Evolutionary conservation across 1,140 invertebrate species (phyloP).

Genomic region (Pseudomyrmex sp.): DNA sequence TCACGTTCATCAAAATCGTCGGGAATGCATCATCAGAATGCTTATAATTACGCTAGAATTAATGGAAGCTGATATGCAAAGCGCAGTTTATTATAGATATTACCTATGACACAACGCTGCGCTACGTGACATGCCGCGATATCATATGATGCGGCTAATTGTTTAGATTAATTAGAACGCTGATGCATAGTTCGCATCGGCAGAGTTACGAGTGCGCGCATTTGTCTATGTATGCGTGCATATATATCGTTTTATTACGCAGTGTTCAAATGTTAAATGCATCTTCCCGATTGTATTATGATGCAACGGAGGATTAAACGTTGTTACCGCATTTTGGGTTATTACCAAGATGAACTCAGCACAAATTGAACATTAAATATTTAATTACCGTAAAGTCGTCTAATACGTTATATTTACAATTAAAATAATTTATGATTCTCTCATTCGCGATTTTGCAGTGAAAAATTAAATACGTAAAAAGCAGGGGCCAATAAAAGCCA

Average conservation of each 20-base stretch:
- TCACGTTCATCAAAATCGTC: slow-evolving; percentile 34
- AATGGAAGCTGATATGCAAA: slow-evolving; percentile 47
- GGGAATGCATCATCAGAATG: slow-evolving; percentile 43
- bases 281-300: slow-evolving; percentile 13
- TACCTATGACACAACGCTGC: slow-evolving; percentile 24
- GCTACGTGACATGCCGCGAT: slow-evolving; percentile 44
- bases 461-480: too few species aligned
- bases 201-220: not conserved
- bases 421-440: too few species aligned
- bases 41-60: slow-evolving; percentile 52
- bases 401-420: not conserved
- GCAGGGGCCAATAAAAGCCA: too few species aligned
- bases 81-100: slow-evolving; percentile 58
- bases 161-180: slow-evolving; percentile 59
- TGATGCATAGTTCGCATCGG: slow-evolving; percentile 43
- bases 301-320: not conserved
- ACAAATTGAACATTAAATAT: not conserved
- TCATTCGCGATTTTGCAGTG: too few species aligned
- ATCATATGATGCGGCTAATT: slow-evolving; percentile 55
- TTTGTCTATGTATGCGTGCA: not conserved
- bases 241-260: slow-evolving; percentile 9
- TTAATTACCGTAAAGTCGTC: not conserved
- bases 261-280: slow-evolving; percentile 10
- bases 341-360: not conserved
- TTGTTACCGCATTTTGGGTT: not conserved